Percentiles rank a stretch among this genome's conserved stretches.
Evolutionary conservation across 1,140 invertebrate species (phyloP).

Genomic region (Drosophila nikananu): DNA sequence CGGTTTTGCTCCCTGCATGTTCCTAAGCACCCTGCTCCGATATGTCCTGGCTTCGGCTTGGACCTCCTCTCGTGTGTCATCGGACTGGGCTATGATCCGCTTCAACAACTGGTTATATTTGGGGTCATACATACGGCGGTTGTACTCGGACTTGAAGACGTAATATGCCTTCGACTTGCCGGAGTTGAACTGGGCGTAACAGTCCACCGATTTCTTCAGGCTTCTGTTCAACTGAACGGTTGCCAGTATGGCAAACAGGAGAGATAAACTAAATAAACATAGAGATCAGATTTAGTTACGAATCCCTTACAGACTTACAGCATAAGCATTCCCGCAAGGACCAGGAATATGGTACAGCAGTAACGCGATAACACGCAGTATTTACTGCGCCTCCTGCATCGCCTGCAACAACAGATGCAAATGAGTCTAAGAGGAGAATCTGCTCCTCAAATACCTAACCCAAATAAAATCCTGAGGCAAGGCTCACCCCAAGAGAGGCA

Average conservation of each 20-base stretch:
- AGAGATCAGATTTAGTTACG: background rate
- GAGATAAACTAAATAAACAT: background rate
- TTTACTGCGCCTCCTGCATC: background rate
- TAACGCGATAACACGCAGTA: background rate
- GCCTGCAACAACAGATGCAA: background rate
- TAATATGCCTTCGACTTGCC: background rate
- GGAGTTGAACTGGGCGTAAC: background rate
- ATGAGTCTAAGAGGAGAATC: slow-evolving; percentile 2
- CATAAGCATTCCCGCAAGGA: slow-evolving; percentile 13
- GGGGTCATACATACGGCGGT: background rate
- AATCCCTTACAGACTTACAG: slow-evolving; percentile 17
- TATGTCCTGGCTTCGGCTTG: background rate
- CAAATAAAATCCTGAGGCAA: background rate
- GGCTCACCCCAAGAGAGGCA: slow-evolving; percentile 32
- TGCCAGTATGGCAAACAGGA: slow-evolving; percentile 18
- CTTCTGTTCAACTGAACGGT: background rate
- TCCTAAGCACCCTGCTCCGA: background rate
- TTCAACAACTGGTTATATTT: slow-evolving; percentile 12
- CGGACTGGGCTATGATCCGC: background rate
- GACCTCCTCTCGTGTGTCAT: background rate
- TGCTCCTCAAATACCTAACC: background rate
- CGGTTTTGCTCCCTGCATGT: background rate
- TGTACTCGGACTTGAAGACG: background rate
- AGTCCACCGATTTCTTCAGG: background rate
- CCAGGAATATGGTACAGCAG: slow-evolving; percentile 6